Percentiles rank a stretch among this genome's conserved stretches.
Evolutionary conservation across 2,797 vertebrate genomes (phyloP).

Genomic region (Clarias fuscus): DNA sequence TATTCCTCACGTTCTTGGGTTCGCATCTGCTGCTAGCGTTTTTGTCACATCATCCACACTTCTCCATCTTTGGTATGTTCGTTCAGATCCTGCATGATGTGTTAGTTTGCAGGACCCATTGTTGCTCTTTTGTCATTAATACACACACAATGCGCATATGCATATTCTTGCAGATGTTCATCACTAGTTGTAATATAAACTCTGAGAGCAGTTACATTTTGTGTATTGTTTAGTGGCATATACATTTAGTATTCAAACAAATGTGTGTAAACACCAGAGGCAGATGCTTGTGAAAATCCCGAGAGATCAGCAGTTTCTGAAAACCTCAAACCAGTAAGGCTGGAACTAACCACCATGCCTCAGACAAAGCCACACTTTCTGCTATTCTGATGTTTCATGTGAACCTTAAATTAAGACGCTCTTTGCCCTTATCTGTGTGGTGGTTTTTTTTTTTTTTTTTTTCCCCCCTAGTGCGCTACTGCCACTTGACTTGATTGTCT

Average conservation of each 20-base stretch:
- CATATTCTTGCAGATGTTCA: no score
- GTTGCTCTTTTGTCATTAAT: no score
- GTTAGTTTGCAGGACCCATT: no score
- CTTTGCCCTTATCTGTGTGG: background rate
- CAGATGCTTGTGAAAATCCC: background rate
- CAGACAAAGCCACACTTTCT: background rate
- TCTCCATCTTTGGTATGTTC: no score
- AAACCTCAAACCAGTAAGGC: background rate
- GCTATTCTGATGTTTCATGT: background rate
- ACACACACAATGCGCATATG: no score
- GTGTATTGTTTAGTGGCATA: background rate
- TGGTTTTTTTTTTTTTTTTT: no score
- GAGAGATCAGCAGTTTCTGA: background rate
- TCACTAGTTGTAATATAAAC: background rate
- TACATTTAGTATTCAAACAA: background rate
- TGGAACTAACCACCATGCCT: background rate
- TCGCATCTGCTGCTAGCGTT: no score
- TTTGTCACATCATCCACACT: no score
- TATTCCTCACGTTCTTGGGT: no score
- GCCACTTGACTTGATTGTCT: background rate
- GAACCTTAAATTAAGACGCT: background rate
- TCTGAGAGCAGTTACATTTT: background rate
- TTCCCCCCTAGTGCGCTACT: background rate
- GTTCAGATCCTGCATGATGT: no score
- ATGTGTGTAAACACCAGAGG: background rate